Evolutionary conservation across 2,113 vertebrate species (phyloP).

Genomic region (Anguilla japonica): DNA sequence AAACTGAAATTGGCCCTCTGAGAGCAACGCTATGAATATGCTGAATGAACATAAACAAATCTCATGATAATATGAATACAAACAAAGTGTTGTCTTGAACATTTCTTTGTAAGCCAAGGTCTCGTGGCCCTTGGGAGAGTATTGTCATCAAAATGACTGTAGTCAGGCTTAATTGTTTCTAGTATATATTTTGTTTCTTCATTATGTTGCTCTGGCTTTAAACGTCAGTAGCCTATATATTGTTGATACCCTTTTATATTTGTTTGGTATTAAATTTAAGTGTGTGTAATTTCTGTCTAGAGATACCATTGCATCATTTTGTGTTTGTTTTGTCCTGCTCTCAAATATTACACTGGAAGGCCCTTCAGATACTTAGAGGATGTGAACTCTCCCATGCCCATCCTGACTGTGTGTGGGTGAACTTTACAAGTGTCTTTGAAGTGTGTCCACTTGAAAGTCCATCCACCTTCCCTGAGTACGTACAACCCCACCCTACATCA

Average conservation of each 20-base stretch:
- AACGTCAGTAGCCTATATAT: neutral
- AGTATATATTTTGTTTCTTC: neutral
- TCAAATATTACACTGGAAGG: neutral
- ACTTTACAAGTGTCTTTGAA: neutral
- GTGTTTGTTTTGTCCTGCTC: neutral
- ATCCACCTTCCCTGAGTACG: neutral
- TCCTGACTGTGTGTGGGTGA: neutral
- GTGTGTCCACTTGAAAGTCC: neutral
- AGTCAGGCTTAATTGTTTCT: neutral
- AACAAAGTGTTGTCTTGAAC: no score
- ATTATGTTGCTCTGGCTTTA: neutral
- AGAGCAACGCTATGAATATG: no score
- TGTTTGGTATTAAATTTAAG: neutral
- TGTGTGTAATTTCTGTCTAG: neutral
- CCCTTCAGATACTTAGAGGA: neutral
- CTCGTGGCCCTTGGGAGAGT: no score
- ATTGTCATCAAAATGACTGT: neutral
- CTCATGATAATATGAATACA: no score
- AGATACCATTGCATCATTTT: neutral
- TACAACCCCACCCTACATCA: neutral
- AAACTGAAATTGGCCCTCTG: no score
- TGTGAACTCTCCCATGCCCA: neutral
- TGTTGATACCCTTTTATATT: neutral
- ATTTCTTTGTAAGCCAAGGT: no score
- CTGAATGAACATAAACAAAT: no score